Percentiles rank a stretch among this genome's conserved stretches.
phyloP scores from a whole-genome alignment of 1,140 invertebrate genomes.

The Cotesia chilonis region DNA sequence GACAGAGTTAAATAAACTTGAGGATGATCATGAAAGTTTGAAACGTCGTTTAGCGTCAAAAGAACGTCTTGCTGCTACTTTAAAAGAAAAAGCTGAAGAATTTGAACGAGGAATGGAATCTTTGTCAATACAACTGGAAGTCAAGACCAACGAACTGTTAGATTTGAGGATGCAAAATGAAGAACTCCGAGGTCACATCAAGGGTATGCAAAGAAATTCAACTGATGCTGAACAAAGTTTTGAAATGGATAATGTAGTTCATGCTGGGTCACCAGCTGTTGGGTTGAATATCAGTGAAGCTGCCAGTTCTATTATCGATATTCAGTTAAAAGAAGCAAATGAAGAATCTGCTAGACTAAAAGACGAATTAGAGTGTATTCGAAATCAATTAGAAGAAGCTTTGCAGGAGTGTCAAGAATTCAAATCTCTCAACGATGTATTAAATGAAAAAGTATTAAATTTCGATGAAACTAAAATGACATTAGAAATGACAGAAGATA shows the following conservation, averaged over 20 bases:
- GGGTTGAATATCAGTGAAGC: constrained; percentile 51
- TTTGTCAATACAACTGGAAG: constrained; percentile 48
- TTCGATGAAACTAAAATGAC: constrained; percentile 27
- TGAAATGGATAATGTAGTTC: constrained; percentile 52
- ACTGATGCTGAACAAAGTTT: constrained; percentile 53
- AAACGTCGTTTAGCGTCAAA: constrained; percentile 41
- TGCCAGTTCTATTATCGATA: constrained; percentile 60
- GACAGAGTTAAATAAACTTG: constrained; percentile 47
- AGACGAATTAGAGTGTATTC: constrained; percentile 42
- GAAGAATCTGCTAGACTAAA: constrained; percentile 49
- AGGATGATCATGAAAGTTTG: constrained; percentile 51
- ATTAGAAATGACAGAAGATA: constrained; percentile 12
- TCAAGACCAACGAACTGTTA: constrained; percentile 55
- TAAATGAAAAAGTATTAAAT: constrained; percentile 38
- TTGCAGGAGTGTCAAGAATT: constrained; percentile 41
- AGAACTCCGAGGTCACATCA: constrained; percentile 53
- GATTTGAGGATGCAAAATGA: constrained; percentile 56
- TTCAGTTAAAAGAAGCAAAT: constrained; percentile 59
- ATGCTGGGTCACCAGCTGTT: constrained; percentile 34
- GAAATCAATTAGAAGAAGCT: constrained; percentile 33
- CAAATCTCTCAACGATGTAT: constrained; percentile 36
- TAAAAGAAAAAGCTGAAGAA: constrained; percentile 49
- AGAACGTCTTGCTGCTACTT: constrained; percentile 39
- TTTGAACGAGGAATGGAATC: constrained; percentile 50
- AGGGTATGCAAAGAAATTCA: constrained; percentile 46